Percentiles rank a stretch among this genome's conserved stretches.
These are phyloP conservation scores for Cynopterus brachyotis DNA, from an alignment of 2,113 vertebrate species.

Conservation along the genomic window DNA sequence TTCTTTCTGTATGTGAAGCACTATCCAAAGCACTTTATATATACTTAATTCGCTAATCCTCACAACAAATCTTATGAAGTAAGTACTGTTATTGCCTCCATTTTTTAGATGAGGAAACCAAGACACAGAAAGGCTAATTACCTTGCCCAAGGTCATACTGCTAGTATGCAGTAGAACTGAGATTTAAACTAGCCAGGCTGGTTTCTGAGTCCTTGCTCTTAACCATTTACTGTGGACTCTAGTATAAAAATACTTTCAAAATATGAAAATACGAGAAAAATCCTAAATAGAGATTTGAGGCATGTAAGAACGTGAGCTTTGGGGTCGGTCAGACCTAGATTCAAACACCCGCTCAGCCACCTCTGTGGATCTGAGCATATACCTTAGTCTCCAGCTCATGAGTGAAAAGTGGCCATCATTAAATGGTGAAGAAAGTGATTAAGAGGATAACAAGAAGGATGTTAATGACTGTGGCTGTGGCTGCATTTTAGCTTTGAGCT, in stretches of 20 bases:
- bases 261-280: not conserved
- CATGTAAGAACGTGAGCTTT: not conserved
- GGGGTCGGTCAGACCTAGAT: not conserved
- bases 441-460: too few relatives aligned
- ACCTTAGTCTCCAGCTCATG: not conserved
- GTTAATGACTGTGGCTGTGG: not conserved
- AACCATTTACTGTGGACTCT: not conserved
- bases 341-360: not conserved
- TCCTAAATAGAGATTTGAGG: not conserved
- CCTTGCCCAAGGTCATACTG: not conserved
- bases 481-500: not conserved
- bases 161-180: not conserved
- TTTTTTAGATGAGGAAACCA: not conserved
- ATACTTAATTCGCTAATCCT: not conserved
- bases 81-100: not conserved
- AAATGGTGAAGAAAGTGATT: too few relatives aligned
- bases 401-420: not conserved
- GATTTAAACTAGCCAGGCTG: not conserved
- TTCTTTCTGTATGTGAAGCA: not conserved
- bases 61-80: not conserved
- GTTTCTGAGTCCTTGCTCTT: not conserved
- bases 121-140: not conserved
- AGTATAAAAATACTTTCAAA: not conserved
- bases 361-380: not conserved
- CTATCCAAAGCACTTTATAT: not conserved